These are phyloP conservation scores for Ectropis grisescens DNA, from an alignment of 1,140 invertebrate species.

Conservation along the genomic window DNA sequence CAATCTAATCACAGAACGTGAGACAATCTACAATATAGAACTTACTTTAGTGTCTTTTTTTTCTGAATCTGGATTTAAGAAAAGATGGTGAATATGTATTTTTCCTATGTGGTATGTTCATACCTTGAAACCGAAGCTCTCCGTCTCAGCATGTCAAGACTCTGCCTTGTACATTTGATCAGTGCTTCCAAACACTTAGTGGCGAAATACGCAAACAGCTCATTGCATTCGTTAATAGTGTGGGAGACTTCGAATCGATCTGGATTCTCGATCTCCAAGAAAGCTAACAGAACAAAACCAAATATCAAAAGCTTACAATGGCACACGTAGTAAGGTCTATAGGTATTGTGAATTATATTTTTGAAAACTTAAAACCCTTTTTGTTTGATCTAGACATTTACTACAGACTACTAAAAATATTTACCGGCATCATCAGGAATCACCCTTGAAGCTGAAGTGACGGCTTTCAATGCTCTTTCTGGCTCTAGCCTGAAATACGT, in stretches of 20 bases:
- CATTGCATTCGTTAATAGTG: conserved; percentile 79
- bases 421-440: conserved; percentile 70
- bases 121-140: conserved; percentile 73
- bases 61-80: too few relatives aligned
- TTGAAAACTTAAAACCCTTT: too few relatives aligned
- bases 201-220: conserved; percentile 81
- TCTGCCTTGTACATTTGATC: conserved; percentile 76
- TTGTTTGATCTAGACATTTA: too few relatives aligned
- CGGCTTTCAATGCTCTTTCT: conserved; percentile 70
- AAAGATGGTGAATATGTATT: too few relatives aligned
- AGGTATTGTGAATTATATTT: too few relatives aligned
- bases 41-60: too few relatives aligned
- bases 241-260: conserved; percentile 70
- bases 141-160: conserved; percentile 76
- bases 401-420: too few relatives aligned
- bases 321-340: too few relatives aligned
- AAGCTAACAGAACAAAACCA: conserved; percentile 55
- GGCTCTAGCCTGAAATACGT: conserved; percentile 64
- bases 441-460: conserved; percentile 70
- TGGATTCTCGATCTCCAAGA: conserved; percentile 72
- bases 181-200: conserved; percentile 78
- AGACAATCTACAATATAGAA: too few relatives aligned
- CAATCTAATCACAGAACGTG: too few relatives aligned
- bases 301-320: too few relatives aligned
- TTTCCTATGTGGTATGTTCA: conserved; percentile 6